phyloP scores from a whole-genome alignment of 2,888 invertebrate species.

The Eupithecia tripunctaria region DNA sequence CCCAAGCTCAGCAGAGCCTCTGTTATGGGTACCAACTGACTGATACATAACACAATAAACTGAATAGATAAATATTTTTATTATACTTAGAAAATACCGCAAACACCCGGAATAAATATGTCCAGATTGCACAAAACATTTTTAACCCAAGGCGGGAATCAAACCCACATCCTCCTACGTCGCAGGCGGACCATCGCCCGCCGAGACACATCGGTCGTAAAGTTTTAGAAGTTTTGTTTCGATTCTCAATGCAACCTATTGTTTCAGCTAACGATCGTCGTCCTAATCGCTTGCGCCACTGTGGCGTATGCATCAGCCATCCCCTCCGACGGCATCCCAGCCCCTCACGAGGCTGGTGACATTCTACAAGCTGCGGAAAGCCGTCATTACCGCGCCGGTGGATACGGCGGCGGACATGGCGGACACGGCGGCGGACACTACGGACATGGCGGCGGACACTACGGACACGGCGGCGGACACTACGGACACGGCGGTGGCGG shows the following conservation, averaged over 20 bases:
- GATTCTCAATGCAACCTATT: neutral
- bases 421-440: neutral
- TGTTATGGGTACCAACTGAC: too few relatives aligned
- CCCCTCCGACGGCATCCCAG: conserved; percentile 5
- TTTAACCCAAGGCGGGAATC: too few relatives aligned
- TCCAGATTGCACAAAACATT: too few relatives aligned
- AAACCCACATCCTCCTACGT: too few relatives aligned
- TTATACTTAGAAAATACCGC: too few relatives aligned
- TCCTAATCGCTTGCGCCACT: conserved; percentile 45
- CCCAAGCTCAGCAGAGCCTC: too few relatives aligned
- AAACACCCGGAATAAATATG: too few relatives aligned
- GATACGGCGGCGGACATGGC: conserved; percentile 17
- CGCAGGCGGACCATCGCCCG: too few relatives aligned
- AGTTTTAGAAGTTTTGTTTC: neutral
- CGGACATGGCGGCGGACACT: too few relatives aligned
- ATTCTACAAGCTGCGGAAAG: conserved; percentile 23
- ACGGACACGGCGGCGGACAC: neutral
- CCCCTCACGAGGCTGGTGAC: conserved; percentile 7
- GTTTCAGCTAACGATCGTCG: conserved; percentile 47
- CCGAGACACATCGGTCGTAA: too few relatives aligned
- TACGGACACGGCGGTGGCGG: conserved; percentile 17
- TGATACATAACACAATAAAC: too few relatives aligned
- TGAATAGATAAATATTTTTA: too few relatives aligned
- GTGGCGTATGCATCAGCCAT: conserved; percentile 42
- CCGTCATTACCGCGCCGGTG: neutral